Evolutionary conservation across 92 coral and sea anemone species (phyloP), one percentile per base, ranked within the genome.

Genomic region (Scolanthus callimorphus): DNA sequence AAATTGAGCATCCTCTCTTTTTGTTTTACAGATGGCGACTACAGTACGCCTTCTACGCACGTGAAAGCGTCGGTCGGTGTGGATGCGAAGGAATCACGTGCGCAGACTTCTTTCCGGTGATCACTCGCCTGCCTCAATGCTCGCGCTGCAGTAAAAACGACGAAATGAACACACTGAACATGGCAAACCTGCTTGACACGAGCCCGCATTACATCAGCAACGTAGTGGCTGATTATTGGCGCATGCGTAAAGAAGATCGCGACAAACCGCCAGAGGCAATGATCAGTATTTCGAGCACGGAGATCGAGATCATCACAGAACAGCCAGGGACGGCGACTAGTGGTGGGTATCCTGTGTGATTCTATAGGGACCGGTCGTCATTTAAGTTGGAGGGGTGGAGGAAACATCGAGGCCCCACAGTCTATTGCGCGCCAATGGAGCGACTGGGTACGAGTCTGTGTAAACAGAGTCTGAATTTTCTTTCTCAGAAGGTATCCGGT

Each of bases 161-260:
- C 66, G 50, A 69, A 12, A 21, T 10, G 45, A 10, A 26, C 43
- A 71, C 83, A 20, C 57, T 82, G 34, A 39, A 69, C 17, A 54
- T 82, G 73, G 69, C 73, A 6, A 70, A 70, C 70, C 46, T 82
- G 4, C 28, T 55, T 4, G 54, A 45, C 19, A 44, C 70, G 38
- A 51, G 51, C 8, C 89, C 89, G 1, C 74, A 82, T 30, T 82
- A 82, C 75, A 70, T 82, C 69, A 75, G 89, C 24, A 82, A 82
- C 78, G 70, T 82, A 25, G 83, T 73, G 17, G 83, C 79, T 4
- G 89, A 77, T 31, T 76, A 82, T 38, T 82, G 89, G 89, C 73
- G 73, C 0, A 34, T 34, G 15, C 58, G 74, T 39, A 39, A 55
- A 50, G 49, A 48, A 10, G 45, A 55, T 21, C 27, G 49, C 13